phyloP scores from a whole-genome alignment of 1,140 invertebrate species.

The Macrocentrus cingulum region DNA sequence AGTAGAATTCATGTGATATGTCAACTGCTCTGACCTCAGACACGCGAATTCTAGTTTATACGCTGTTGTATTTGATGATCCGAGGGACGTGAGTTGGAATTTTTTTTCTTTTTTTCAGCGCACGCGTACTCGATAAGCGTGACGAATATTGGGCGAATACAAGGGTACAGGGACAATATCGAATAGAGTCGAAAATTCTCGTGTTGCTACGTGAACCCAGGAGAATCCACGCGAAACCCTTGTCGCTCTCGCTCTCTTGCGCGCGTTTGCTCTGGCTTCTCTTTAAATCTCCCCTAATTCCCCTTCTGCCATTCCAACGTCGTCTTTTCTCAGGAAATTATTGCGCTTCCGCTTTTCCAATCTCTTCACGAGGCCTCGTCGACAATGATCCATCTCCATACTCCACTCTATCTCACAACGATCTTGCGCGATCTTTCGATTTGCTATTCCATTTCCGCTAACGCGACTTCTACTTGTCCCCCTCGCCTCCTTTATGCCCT shows the following conservation, averaged over 20 bases:
- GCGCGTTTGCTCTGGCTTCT: too few species aligned
- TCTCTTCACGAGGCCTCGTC: slow-evolving; percentile 16
- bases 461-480: slow-evolving; percentile 4
- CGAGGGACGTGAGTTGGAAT: too few species aligned
- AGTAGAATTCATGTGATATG: too few species aligned
- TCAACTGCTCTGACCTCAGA: too few species aligned
- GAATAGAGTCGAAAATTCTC: slow-evolving; percentile 46
- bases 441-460: slow-evolving; percentile 28
- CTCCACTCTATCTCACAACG: slow-evolving; percentile 14
- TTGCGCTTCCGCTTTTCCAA: slow-evolving; percentile 32
- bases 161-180: slow-evolving; percentile 41
- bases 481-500: not conserved
- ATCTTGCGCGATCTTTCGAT: slow-evolving; percentile 25
- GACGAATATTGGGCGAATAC: too few species aligned
- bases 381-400: slow-evolving; percentile 28
- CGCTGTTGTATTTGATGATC: too few species aligned
- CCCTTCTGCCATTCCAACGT: slow-evolving; percentile 6
- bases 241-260: slow-evolving; percentile 27
- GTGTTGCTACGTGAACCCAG: slow-evolving; percentile 43
- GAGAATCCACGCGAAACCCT: slow-evolving; percentile 40
- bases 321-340: slow-evolving; percentile 28
- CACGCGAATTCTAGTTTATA: too few species aligned
- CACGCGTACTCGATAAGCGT: not conserved
- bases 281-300: slow-evolving; percentile 21
- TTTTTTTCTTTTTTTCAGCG: too few species aligned